phyloP scores from a whole-genome alignment of 2,113 vertebrate genomes.

The Erinaceus europaeus region DNA sequence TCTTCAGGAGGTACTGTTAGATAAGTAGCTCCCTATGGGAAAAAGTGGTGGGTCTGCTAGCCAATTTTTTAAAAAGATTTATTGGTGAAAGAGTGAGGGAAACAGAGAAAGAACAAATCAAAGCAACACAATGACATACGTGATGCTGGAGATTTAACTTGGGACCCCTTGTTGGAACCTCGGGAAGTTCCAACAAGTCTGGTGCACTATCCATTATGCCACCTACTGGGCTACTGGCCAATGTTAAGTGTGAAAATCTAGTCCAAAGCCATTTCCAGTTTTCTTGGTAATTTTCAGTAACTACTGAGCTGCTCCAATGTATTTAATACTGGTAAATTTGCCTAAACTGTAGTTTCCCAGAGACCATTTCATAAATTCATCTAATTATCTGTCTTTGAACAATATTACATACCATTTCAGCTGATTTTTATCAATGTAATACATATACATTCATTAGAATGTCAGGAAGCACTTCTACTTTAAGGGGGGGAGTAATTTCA shows the following conservation, averaged over 20 bases:
- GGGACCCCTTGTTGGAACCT: too few species aligned
- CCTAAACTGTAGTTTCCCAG: neutral
- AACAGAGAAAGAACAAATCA: too few species aligned
- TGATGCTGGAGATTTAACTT: too few species aligned
- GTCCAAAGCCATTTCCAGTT: neutral
- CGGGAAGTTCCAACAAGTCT: too few species aligned
- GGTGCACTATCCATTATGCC: too few species aligned
- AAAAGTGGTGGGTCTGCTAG: too few species aligned
- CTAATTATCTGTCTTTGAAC: neutral
- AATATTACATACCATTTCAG: neutral
- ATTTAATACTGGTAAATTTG: neutral
- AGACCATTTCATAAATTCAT: conserved; percentile 7
- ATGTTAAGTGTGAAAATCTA: neutral
- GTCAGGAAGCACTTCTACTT: neutral
- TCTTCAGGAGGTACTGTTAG: too few species aligned
- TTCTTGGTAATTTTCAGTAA: conserved; percentile 7
- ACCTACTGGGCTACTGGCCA: neutral
- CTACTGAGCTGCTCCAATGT: neutral
- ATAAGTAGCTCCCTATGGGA: too few species aligned
- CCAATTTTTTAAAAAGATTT: too few species aligned
- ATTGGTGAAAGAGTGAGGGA: too few species aligned
- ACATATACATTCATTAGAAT: neutral
- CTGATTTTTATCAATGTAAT: conserved; percentile 17
- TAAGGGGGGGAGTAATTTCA: neutral
- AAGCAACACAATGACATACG: too few species aligned